phyloP scores from a whole-genome alignment of 2,888 invertebrate species.

The Gortyna flavago region DNA sequence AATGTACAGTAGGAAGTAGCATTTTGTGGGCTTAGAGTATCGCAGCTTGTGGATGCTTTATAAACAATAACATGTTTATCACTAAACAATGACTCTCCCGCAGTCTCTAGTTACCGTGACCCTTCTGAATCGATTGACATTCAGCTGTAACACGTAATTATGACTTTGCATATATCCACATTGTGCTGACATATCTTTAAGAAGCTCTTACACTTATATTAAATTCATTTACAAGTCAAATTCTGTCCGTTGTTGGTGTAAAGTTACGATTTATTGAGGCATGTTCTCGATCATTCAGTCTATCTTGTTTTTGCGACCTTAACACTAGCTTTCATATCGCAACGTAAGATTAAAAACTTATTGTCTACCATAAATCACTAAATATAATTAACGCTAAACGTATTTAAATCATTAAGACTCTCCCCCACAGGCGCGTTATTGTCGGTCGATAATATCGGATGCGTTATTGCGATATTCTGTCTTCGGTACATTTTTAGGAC shows the following conservation, averaged over 20 bases:
- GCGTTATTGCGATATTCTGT: no score
- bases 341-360: background rate
- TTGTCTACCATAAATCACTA: background rate
- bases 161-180: slow-evolving; percentile 53
- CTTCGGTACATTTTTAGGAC: no score
- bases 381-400: background rate
- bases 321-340: background rate
- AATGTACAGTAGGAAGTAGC: background rate
- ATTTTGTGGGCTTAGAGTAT: background rate
- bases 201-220: slow-evolving; percentile 11
- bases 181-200: slow-evolving; percentile 17
- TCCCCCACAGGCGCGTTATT: no score
- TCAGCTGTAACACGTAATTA: slow-evolving; percentile 47
- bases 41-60: background rate
- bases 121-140: slow-evolving; percentile 62
- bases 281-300: background rate
- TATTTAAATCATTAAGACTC: no score
- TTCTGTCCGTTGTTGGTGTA: background rate
- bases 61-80: slow-evolving; percentile 28
- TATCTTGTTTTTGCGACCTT: background rate
- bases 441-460: no score
- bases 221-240: slow-evolving; percentile 43
- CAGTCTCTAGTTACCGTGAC: slow-evolving; percentile 59
- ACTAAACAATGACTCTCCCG: background rate
- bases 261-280: background rate